A percentile compares a stretch with the other conserved stretches of the same genome.
phyloP scores from a whole-genome alignment of 2,113 vertebrate genomes.

The Etheostoma spectabile region DNA sequence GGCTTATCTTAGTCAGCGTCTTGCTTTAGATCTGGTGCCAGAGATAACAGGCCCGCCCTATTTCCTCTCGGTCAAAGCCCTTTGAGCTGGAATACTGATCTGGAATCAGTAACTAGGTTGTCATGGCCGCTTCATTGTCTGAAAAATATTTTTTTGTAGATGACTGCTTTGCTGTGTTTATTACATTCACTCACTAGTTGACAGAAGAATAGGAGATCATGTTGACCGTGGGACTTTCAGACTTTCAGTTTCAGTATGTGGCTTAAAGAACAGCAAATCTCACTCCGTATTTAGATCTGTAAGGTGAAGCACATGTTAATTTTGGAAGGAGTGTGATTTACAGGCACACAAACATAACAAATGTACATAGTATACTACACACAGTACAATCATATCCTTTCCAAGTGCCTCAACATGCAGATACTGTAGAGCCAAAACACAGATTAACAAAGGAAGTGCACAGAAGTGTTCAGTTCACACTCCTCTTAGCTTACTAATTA shows the following conservation, averaged over 20 bases:
- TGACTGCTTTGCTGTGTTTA: conserved; percentile 20
- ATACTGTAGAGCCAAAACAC: conserved; percentile 67
- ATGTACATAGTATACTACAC: conserved; percentile 65
- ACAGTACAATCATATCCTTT: conserved; percentile 79
- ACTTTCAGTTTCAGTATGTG: conserved; percentile 25
- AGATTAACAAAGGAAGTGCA: conserved; percentile 38
- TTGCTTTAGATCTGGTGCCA: conserved; percentile 63
- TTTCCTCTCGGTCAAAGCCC: conserved; percentile 41
- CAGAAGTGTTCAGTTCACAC: conserved; percentile 43
- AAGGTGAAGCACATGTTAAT: conserved; percentile 37
- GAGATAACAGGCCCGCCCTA: conserved; percentile 48
- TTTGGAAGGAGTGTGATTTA: conserved; percentile 67
- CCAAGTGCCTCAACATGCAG: conserved; percentile 83
- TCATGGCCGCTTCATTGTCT: conserved; percentile 20
- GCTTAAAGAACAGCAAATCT: conserved; percentile 20
- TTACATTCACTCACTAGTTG: conserved; percentile 14
- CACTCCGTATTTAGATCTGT: conserved; percentile 40
- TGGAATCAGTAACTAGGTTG: conserved; percentile 58
- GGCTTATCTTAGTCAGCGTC: conserved; percentile 48
- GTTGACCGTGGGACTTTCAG: conserved; percentile 29
- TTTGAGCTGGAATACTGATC: conserved; percentile 53
- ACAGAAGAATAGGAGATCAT: conserved; percentile 13
- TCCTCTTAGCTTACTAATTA: conserved; percentile 41
- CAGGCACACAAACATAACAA: conserved; percentile 50
- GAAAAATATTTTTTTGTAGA: conserved; percentile 17